phyloP scores from a whole-genome alignment of 2,888 invertebrate genomes.

The Autographa gamma region DNA sequence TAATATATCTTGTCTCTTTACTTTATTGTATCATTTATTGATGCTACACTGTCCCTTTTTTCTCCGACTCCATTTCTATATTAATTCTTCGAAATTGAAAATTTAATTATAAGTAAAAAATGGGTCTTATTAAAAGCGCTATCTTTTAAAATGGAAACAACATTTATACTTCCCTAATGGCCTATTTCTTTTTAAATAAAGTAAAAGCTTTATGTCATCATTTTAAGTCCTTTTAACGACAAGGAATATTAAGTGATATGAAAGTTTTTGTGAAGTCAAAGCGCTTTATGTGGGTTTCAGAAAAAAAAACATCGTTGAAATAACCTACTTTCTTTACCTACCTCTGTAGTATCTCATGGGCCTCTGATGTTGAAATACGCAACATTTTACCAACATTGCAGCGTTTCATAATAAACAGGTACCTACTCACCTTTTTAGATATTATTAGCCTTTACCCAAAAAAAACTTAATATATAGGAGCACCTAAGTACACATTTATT shows the following conservation, averaged over 20 bases:
- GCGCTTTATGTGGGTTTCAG: background rate
- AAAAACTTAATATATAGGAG: background rate
- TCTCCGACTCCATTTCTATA: background rate
- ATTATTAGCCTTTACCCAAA: background rate
- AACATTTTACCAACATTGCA: background rate
- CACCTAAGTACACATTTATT: background rate
- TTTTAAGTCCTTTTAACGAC: slow-evolving; percentile 36
- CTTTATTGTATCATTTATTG: background rate
- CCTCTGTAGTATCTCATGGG: background rate
- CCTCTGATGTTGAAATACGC: background rate
- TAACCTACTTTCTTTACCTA: background rate
- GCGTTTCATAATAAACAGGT: background rate
- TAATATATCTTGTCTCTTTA: background rate
- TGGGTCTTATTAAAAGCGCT: background rate
- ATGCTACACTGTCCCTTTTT: background rate
- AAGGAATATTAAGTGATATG: slow-evolving; percentile 24
- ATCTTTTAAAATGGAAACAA: slow-evolving; percentile 7
- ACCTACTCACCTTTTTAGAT: background rate
- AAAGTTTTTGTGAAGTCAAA: slow-evolving; percentile 5
- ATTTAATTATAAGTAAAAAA: background rate
- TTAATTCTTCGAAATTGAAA: background rate
- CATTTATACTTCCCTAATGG: slow-evolving; percentile 21
- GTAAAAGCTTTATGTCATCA: slow-evolving; percentile 25
- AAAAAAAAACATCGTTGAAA: background rate
- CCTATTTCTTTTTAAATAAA: slow-evolving; percentile 16